Evolutionary conservation across 2,888 invertebrate genomes (phyloP).

Genomic region (Lymantria monacha): DNA sequence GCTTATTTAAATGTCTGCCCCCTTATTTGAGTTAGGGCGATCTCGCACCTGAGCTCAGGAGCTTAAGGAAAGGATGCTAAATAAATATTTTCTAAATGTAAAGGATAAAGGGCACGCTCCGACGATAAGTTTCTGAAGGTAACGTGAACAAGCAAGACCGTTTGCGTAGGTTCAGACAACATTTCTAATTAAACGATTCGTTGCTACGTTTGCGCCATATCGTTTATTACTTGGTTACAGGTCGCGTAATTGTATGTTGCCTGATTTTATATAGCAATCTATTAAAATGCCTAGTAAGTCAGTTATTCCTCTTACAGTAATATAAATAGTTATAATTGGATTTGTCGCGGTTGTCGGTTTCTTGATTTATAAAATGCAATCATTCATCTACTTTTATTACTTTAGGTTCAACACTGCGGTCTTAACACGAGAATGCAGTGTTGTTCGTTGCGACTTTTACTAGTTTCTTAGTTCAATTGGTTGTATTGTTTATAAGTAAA

Average conservation of each 20-base stretch:
- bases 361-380: no score
- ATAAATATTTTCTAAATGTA: slow-evolving; percentile 78
- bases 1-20: slow-evolving; percentile 70
- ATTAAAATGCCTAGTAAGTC: slow-evolving; percentile 5
- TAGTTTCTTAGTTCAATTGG: no score
- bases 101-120: slow-evolving; percentile 72
- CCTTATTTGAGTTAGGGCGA: slow-evolving; percentile 74
- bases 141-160: slow-evolving; percentile 59
- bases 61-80: slow-evolving; percentile 77
- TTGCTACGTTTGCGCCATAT: slow-evolving; percentile 32
- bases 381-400: no score
- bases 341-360: no score
- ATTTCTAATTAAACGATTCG: slow-evolving; percentile 65
- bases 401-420: no score
- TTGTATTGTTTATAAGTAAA: no score
- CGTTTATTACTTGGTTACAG: slow-evolving; percentile 32
- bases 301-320: no score
- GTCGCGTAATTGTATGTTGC: slow-evolving; percentile 25
- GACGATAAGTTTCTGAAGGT: slow-evolving; percentile 66
- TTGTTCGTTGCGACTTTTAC: no score
- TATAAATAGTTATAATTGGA: no score
- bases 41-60: slow-evolving; percentile 70
- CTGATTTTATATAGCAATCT: slow-evolving; percentile 20
- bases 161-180: slow-evolving; percentile 63
- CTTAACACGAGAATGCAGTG: no score